Conservation (phyloP, 1,140 invertebrate species). For the Drosophila biarmipes region DNA sequence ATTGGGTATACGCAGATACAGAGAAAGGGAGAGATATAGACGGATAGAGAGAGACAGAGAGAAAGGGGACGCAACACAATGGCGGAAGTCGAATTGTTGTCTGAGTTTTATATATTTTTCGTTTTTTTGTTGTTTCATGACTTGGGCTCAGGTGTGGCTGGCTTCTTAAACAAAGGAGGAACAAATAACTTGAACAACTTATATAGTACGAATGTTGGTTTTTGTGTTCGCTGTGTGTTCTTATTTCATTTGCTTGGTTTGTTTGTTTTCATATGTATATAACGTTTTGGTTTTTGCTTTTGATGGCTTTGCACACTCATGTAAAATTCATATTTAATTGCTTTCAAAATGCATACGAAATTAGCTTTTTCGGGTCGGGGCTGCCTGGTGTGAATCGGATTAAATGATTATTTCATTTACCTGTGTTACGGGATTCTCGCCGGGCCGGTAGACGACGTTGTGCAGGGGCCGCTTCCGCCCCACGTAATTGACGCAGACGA, state of each 20-base stretch:
- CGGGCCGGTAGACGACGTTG: conserved; percentile 94
- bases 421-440: conserved; percentile 95
- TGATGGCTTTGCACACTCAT: conserved; percentile 49
- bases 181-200: conserved; percentile 51
- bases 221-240: conserved; percentile 40
- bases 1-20: conserved; percentile 28
- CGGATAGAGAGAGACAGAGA: conserved; percentile 34
- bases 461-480: conserved; percentile 94
- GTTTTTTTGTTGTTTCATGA: conserved; percentile 30
- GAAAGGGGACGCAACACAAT: conserved; percentile 66
- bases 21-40: conserved; percentile 28
- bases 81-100: conserved; percentile 49
- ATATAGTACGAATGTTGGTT: conserved; percentile 53
- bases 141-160: conserved; percentile 55
- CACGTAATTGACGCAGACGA: conserved; percentile 97
- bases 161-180: conserved; percentile 40
- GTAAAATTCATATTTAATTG: conserved; percentile 69
- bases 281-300: neutral
- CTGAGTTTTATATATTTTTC: conserved; percentile 42
- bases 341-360: conserved; percentile 64
- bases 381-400: conserved; percentile 33
- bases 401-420: conserved; percentile 85
- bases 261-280: conserved; percentile 13
- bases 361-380: conserved; percentile 33
- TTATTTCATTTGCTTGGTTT: conserved; percentile 14